Evolutionary conservation across 2,797 vertebrate species (phyloP), one percentile per base, ranked within the genome.

Genomic region (Tragelaphus oryx): DNA sequence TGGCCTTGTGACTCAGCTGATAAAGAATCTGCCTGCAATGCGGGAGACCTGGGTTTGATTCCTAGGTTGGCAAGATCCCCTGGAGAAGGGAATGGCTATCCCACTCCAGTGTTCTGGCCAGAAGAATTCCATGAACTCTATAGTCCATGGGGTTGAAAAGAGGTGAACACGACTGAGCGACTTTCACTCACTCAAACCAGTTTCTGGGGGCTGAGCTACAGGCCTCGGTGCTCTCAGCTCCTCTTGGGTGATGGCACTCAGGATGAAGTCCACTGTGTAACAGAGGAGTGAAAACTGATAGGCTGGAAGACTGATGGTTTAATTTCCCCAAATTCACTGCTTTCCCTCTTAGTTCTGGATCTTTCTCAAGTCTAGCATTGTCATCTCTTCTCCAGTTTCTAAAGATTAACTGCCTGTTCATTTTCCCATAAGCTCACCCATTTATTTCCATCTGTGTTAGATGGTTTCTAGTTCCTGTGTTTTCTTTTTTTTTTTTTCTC

Each of bases 201-300:
- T 20, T 60, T 74, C n/a, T 65, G 16, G 20, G 20, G 28, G 10
- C 16, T 24, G 62, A 44, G 5, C 24, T n/a, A 4, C 8, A 5
- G 10, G 1, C 1, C 2, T 44, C 18, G 9, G 13, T 41, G 80
- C 16, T 10, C 20, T 9, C 26, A 28, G 17, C 28, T 0, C 52
- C 52, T 52, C 6, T 13, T 1, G 1, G 13, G 12, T 20, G 74
- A 24, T 30, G 24, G 24, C 8, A 18, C 7, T 22, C 7, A 44
- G 68, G 24, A 28, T 3, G 14, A n/a, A 33, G n/a, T 59, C 4
- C 10, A 24, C 24, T 22, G 52, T 54, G 57, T 68, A 11, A 50
- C 4, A 54, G 80, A 81, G 41, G 41, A 81, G 6, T 50, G 30
- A 8, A 14, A n/a, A 24, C 74, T 20, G 28, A 48, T 20, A 6